Percentiles rank a stretch among this genome's conserved stretches.
phyloP scores from a whole-genome alignment of 2,113 vertebrate genomes.

The Ondatra zibethicus region DNA sequence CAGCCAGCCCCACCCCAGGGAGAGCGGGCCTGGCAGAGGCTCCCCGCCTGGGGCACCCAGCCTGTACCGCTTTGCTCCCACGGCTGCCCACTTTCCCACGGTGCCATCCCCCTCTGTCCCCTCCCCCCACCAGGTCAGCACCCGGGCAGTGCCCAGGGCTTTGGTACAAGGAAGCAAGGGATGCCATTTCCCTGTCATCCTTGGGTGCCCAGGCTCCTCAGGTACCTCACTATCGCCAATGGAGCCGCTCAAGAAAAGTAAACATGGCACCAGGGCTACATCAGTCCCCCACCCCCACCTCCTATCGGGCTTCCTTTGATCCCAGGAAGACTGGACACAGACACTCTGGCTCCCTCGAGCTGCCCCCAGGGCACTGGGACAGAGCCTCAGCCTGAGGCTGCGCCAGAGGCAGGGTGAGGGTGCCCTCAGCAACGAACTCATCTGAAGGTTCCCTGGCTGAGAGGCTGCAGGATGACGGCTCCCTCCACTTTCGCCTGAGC shows the following conservation, averaged over 20 bases:
- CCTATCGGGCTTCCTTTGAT: background rate
- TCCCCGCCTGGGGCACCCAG: constrained; percentile 77
- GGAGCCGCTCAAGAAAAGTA: background rate
- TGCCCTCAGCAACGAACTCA: background rate
- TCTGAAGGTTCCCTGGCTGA: constrained; percentile 42
- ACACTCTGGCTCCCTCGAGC: constrained; percentile 30
- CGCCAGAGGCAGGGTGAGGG: constrained; percentile 29
- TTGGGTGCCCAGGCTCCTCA: constrained; percentile 32
- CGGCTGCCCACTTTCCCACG: constrained; percentile 81
- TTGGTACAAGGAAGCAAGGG: constrained; percentile 44
- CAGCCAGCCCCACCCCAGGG: constrained; percentile 77
- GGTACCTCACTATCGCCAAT: background rate
- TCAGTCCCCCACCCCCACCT: background rate
- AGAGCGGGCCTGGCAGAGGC: constrained; percentile 77
- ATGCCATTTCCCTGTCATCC: constrained; percentile 49
- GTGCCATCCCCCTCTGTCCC: constrained; percentile 62
- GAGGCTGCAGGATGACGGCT: background rate
- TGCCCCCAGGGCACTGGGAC: constrained; percentile 12
- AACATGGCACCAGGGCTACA: background rate
- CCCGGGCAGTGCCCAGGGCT: constrained; percentile 54
- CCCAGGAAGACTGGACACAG: constrained; percentile 43
- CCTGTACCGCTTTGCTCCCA: constrained; percentile 76
- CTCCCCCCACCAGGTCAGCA: constrained; percentile 48
- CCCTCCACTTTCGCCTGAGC: background rate
- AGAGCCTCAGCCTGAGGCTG: background rate